phyloP scores from a whole-genome alignment of 2,888 invertebrate species.

The Luffia ferchaultella region DNA sequence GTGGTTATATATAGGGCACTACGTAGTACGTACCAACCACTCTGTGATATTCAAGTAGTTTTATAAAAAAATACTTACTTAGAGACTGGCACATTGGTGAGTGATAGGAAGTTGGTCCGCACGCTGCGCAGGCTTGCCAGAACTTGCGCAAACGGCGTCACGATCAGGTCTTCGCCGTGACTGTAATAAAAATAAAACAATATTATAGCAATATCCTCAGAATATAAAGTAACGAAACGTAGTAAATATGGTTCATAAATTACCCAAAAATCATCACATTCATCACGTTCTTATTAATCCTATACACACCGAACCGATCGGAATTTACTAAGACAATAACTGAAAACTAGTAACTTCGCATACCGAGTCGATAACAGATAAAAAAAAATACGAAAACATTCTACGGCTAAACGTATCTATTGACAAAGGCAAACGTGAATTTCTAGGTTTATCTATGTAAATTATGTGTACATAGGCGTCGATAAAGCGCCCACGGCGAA shows the following conservation, averaged over 20 bases:
- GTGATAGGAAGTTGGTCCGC: slow-evolving; percentile 95
- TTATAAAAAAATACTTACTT: slow-evolving; percentile 79
- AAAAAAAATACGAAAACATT: too few species aligned
- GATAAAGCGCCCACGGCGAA: neutral
- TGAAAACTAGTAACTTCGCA: too few species aligned
- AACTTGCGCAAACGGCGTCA: slow-evolving; percentile 99
- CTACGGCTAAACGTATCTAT: neutral
- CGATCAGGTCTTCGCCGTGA: slow-evolving; percentile 99
- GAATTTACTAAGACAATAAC: too few species aligned
- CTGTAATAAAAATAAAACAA: slow-evolving; percentile 36
- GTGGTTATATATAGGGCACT: too few species aligned
- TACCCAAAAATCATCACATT: too few species aligned
- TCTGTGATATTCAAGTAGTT: neutral
- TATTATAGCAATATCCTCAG: too few species aligned
- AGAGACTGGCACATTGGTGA: slow-evolving; percentile 91
- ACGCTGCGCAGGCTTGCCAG: slow-evolving; percentile 98
- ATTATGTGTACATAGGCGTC: neutral
- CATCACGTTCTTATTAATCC: too few species aligned
- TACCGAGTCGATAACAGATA: too few species aligned
- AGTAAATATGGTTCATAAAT: too few species aligned
- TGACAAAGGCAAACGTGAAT: neutral
- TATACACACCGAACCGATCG: too few species aligned
- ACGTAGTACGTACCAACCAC: too few species aligned
- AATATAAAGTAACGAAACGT: too few species aligned
- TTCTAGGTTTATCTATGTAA: neutral